Conservation (phyloP, 2,797 vertebrate species). For the Hypotaenidia okinawae region DNA sequence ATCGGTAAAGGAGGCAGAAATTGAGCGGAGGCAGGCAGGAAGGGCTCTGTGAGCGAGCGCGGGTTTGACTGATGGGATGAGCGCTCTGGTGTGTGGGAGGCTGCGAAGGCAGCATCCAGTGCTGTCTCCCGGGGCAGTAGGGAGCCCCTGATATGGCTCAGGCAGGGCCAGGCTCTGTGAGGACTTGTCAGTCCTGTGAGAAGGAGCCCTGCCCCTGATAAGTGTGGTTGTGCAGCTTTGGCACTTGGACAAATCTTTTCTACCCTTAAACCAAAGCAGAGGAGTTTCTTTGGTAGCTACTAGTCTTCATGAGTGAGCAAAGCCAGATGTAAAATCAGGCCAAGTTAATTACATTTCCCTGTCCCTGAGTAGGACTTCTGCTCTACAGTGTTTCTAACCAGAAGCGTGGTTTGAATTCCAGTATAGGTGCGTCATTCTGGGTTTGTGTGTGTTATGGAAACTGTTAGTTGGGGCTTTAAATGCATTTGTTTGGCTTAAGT, state of each 20-base stretch:
- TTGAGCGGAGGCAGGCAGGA: background rate
- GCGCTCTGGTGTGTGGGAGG: background rate
- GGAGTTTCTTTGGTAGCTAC: background rate
- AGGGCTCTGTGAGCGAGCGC: background rate
- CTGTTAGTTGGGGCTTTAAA: background rate
- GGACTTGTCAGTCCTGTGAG: background rate
- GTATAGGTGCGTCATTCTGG: background rate
- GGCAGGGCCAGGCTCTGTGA: background rate
- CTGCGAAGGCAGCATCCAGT: background rate
- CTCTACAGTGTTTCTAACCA: background rate
- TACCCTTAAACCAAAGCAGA: background rate
- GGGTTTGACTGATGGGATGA: background rate
- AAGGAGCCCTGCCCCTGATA: background rate
- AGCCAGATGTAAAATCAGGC: background rate
- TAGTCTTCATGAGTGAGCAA: background rate
- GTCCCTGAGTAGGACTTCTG: background rate
- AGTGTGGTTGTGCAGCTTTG: background rate
- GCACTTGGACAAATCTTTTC: background rate
- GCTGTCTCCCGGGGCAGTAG: background rate
- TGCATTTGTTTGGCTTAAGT: background rate
- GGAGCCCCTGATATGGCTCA: background rate
- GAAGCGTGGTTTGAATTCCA: background rate
- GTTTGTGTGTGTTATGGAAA: accelerated
- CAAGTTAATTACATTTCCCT: background rate
- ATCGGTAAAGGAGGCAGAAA: background rate